A percentile compares a stretch with the other conserved stretches of the same genome.
These are phyloP conservation scores for Meteorus sp. DNA, from an alignment of 1,140 invertebrate species.

Conservation along the genomic window DNA sequence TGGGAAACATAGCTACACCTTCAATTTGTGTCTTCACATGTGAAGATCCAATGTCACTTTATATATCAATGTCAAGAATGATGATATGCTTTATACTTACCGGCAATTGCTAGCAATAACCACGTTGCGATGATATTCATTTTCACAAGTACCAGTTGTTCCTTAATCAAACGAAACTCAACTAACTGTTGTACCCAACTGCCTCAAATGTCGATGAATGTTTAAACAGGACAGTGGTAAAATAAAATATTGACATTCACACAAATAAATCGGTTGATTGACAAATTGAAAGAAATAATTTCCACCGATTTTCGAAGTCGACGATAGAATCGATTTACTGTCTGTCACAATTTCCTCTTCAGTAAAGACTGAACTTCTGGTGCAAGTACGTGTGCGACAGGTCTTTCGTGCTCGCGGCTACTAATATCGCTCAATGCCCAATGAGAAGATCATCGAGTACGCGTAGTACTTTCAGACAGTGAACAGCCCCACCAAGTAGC, in stretches of 20 bases:
- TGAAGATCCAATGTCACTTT: background rate
- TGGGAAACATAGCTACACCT: background rate
- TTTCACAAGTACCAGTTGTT: too few relatives aligned
- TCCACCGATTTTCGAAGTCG: too few relatives aligned
- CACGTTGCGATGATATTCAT: conserved; percentile 52
- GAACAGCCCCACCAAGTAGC: conserved; percentile 37
- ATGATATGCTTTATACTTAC: conserved; percentile 38
- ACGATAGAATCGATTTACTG: too few relatives aligned
- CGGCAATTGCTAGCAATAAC: conserved; percentile 50
- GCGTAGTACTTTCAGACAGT: conserved; percentile 48
- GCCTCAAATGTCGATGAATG: too few relatives aligned
- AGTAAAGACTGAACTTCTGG: too few relatives aligned
- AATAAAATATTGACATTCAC: too few relatives aligned
- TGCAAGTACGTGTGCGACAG: conserved; percentile 42
- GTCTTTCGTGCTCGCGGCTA: conserved; percentile 42
- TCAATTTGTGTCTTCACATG: background rate
- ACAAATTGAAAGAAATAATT: too few relatives aligned
- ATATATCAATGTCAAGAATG: background rate
- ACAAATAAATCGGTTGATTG: too few relatives aligned
- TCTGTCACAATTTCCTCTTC: too few relatives aligned
- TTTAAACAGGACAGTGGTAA: too few relatives aligned
- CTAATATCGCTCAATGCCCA: conserved; percentile 46
- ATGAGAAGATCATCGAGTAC: conserved; percentile 44
- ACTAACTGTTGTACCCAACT: too few relatives aligned
- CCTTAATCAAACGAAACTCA: background rate